phyloP scores from a whole-genome alignment of 2,113 vertebrate species.

The Reinhardtius hippoglossoides region DNA sequence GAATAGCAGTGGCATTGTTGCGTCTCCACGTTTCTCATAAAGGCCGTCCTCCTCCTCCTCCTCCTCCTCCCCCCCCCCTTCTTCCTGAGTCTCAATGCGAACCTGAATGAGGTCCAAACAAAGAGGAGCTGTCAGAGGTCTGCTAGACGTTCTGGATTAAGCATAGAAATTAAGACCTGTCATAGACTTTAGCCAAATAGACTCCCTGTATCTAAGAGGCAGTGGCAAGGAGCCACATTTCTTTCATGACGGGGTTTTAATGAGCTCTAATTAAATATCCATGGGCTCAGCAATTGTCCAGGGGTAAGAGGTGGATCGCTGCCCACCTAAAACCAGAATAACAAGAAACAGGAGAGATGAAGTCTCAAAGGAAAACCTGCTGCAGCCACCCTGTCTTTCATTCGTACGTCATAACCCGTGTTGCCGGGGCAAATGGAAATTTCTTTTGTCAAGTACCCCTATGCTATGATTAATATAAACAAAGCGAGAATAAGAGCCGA shows the following conservation, averaged over 20 bases:
- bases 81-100: slow-evolving; percentile 57
- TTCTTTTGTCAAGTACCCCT: background rate
- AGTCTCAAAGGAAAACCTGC: slow-evolving; percentile 25
- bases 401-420: slow-evolving; percentile 7
- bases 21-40: slow-evolving; percentile 61
- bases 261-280: slow-evolving; percentile 78
- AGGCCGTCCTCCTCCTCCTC: slow-evolving; percentile 37
- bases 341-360: slow-evolving; percentile 38
- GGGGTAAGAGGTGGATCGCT: slow-evolving; percentile 53
- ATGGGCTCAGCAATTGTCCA: slow-evolving; percentile 57
- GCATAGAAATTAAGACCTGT: slow-evolving; percentile 74
- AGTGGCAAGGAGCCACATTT: slow-evolving; percentile 77
- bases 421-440: background rate
- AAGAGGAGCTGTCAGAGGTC: slow-evolving; percentile 70
- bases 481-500: background rate
- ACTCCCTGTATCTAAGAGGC: slow-evolving; percentile 67
- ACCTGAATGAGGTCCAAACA: slow-evolving; percentile 71
- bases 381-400: slow-evolving; percentile 3
- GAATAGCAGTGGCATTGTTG: slow-evolving; percentile 65
- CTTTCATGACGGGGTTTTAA: slow-evolving; percentile 77
- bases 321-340: slow-evolving; percentile 49
- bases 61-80: slow-evolving; percentile 24
- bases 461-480: background rate
- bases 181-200: slow-evolving; percentile 65
- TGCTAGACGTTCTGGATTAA: slow-evolving; percentile 60